These are phyloP conservation scores for Galerucella pusilla DNA, from an alignment of 2,888 invertebrate species.

Conservation along the genomic window DNA sequence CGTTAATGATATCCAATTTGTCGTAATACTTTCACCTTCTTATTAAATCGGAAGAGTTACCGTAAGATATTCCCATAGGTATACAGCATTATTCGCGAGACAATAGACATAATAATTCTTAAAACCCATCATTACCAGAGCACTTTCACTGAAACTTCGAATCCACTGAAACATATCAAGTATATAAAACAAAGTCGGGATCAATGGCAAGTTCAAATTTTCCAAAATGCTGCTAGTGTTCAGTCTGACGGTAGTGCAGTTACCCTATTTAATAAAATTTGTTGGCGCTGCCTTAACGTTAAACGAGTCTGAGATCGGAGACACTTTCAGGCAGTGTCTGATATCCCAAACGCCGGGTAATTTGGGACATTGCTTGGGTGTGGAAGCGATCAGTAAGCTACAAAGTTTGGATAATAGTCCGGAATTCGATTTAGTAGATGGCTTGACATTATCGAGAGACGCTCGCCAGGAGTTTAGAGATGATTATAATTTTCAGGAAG, in stretches of 20 bases:
- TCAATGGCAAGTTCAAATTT: conserved; percentile 50
- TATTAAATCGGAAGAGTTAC: conserved; percentile 4
- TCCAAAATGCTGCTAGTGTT: conserved; percentile 47
- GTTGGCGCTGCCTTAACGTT: conserved; percentile 6
- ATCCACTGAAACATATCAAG: conserved; percentile 54
- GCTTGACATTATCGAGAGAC: conserved; percentile 74
- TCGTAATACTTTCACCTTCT: conserved; percentile 6
- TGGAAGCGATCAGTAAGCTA: conserved; percentile 74
- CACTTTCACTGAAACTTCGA: conserved; percentile 56
- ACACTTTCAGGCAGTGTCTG: conserved; percentile 65
- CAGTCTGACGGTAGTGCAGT: conserved; percentile 28
- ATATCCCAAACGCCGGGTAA: conserved; percentile 64
- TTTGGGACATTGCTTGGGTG: conserved; percentile 74
- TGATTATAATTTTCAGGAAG: conserved; percentile 75
- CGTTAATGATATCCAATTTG: conserved; percentile 1
- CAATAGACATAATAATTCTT: conserved; percentile 46
- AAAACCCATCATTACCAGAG: conserved; percentile 50
- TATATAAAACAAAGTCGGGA: conserved; percentile 51
- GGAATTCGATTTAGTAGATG: conserved; percentile 74
- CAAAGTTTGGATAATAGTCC: conserved; percentile 75
- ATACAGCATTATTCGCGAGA: conserved; percentile 38
- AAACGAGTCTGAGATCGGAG: conserved; percentile 31
- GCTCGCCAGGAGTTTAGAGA: conserved; percentile 71
- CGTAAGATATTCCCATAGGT: conserved; percentile 24
- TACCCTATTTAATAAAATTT: conserved; percentile 16